Base-by-base conservation (phyloP, 2,797 vertebrate genomes). In the Arnoldichthys spilopterus region DNA sequence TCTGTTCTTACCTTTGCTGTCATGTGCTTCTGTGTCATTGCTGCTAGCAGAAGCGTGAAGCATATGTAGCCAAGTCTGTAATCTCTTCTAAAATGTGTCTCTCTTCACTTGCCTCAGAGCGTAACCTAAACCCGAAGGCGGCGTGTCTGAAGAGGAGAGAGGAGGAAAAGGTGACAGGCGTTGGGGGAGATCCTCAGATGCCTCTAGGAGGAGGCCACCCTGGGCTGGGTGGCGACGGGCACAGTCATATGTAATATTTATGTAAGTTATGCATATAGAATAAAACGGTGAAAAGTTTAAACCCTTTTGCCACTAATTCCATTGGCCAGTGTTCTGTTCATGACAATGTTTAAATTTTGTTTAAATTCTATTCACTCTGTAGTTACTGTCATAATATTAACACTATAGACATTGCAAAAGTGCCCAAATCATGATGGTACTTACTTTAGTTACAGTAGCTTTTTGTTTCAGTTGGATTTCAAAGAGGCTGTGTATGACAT, bases 121-220 rank as follows among this genome's bases (percentile, higher is more conserved):
- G 98, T 83, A 99, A 99, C 87, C 93, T 99, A 90, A 99, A 99
- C 89, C 98, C 97, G 64, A 99, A 99, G 91, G 96, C 97, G 0
- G 98, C 98, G 84, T 99, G 98, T 91, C 92, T 99, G 89, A 99
- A 99, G 85, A 96, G 97, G n/a, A 92, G 98, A 62, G 98, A 99
- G 88, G 98, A 99, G 83, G 98, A 99, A 87, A 99, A 99, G 70
- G 97, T 96, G 86, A 95, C 97, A 0, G 91, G 93, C 18, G 93
- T 95, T 9, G 95, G 94, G 1, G 94, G 95, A 76, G 98, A 99
- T 74, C 94, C 96, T 76, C 97, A 96, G 91, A 96, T 99, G 95
- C 93, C 95, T 63, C 94, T 97, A 6, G 93, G 96, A 0, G 95
- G 95, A 30, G 91, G 95, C 54, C 97, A 97, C 86, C 93, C 95